Percentiles rank a stretch among this genome's conserved stretches.
phyloP scores from a whole-genome alignment of 2,797 vertebrate species.

The Ctenosaura bakeri region DNA sequence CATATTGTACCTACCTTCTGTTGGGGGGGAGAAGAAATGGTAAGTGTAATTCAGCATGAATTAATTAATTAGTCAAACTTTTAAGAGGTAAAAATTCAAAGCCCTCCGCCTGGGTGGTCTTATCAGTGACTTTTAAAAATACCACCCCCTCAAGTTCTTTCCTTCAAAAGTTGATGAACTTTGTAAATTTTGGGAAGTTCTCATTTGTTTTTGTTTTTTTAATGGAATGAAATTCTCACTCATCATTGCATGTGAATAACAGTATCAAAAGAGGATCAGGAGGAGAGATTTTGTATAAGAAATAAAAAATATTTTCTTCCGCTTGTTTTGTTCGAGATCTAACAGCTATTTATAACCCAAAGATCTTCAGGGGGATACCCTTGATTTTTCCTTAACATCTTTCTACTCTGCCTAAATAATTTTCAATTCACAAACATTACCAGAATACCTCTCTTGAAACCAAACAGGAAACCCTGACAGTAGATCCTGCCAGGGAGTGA shows the following conservation, averaged over 20 bases:
- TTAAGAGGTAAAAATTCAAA: too few relatives aligned
- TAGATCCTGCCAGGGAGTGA: constrained; percentile 80
- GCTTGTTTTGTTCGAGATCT: constrained; percentile 30
- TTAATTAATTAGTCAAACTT: too few relatives aligned
- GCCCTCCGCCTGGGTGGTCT: too few relatives aligned
- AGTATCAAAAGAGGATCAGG: neutral
- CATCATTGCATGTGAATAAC: neutral
- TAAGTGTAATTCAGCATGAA: too few relatives aligned
- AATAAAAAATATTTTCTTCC: neutral
- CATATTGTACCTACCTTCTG: too few relatives aligned
- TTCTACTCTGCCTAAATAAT: constrained; percentile 60
- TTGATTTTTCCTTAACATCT: constrained; percentile 39
- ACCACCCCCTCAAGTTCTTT: too few relatives aligned
- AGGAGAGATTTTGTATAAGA: neutral
- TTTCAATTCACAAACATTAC: constrained; percentile 64
- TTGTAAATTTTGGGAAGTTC: too few relatives aligned
- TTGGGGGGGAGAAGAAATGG: too few relatives aligned
- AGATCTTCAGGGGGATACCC: neutral
- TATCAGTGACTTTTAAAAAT: too few relatives aligned
- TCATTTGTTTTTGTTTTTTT: too few relatives aligned
- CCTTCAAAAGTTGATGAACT: too few relatives aligned
- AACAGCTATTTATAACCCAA: constrained; percentile 55
- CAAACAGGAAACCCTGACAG: constrained; percentile 73
- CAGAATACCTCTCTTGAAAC: constrained; percentile 67
- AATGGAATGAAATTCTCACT: neutral